Evolutionary conservation across 2,888 invertebrate species (phyloP).

Genomic region (Rhingia rostrata): DNA sequence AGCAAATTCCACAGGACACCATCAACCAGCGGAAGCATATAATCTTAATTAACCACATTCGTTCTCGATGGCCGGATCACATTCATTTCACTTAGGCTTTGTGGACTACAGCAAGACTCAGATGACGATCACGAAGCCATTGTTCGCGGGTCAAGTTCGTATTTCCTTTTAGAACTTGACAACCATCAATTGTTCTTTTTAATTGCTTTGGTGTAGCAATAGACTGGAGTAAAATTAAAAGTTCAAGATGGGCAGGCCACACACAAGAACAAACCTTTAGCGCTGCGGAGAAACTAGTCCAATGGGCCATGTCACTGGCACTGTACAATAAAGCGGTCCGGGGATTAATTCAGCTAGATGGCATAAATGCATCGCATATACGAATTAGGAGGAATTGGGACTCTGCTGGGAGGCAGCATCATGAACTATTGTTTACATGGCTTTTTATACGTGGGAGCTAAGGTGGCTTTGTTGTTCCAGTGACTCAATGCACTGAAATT

Average conservation of each 20-base stretch:
- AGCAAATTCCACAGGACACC: slow-evolving; percentile 25
- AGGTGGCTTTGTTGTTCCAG: slow-evolving; percentile 27
- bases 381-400: slow-evolving; percentile 26
- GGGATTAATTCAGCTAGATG: slow-evolving; percentile 29
- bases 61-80: background rate
- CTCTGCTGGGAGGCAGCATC: slow-evolving; percentile 2
- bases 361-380: slow-evolving; percentile 35
- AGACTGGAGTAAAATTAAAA: slow-evolving; percentile 9
- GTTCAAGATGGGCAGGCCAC: slow-evolving; percentile 31
- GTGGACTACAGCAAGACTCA: background rate
- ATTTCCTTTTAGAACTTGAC: slow-evolving; percentile 43
- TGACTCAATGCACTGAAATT: slow-evolving; percentile 38
- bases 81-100: background rate
- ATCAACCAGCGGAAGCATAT: slow-evolving; percentile 16
- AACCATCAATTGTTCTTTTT: slow-evolving; percentile 43
- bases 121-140: slow-evolving; percentile 5
- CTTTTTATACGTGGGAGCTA: slow-evolving; percentile 42
- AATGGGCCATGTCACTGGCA: background rate
- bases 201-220: slow-evolving; percentile 47
- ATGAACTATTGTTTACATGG: slow-evolving; percentile 49
- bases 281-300: slow-evolving; percentile 11
- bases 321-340: background rate
- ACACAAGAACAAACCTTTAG: background rate
- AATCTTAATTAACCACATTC: slow-evolving; percentile 27
- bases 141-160: slow-evolving; percentile 43